A percentile compares a stretch with the other conserved stretches of the same genome.
Evolutionary conservation across 2,888 invertebrate species (phyloP).

Genomic region (Formica aserva): DNA sequence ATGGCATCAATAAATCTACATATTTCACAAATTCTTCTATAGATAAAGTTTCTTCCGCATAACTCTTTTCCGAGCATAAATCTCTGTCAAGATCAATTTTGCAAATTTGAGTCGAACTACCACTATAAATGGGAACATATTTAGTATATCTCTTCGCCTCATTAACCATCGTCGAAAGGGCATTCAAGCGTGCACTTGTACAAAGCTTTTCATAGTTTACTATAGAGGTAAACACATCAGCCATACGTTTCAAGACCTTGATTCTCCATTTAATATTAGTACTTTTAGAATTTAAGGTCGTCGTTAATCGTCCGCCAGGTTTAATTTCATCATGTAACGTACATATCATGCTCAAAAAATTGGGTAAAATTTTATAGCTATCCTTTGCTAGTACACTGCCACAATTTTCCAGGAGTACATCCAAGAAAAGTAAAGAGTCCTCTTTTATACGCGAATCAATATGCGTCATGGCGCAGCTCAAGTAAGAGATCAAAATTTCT

Average conservation of each 20-base stretch:
- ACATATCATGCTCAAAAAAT: constrained; percentile 95
- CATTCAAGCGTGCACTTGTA: constrained; percentile 41
- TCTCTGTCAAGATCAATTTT: constrained; percentile 72
- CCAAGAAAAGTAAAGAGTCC: constrained; percentile 93
- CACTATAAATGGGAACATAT: constrained; percentile 73
- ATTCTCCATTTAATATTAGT: constrained; percentile 93
- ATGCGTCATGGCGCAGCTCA: constrained; percentile 96
- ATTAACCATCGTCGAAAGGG: neutral
- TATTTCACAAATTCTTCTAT: constrained; percentile 88
- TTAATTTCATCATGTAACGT: constrained; percentile 89
- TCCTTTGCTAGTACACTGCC: constrained; percentile 90
- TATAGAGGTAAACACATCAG: constrained; percentile 87
- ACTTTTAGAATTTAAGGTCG: constrained; percentile 90
- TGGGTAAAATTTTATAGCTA: constrained; percentile 91
- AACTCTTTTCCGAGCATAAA: constrained; percentile 55
- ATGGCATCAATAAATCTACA: constrained; percentile 90
- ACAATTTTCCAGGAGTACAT: constrained; percentile 90
- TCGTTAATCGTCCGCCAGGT: constrained; percentile 89
- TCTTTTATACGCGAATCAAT: constrained; percentile 93
- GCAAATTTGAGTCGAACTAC: constrained; percentile 65
- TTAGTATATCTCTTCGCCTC: constrained; percentile 61
- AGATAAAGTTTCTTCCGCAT: constrained; percentile 81
- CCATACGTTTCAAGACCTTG: constrained; percentile 91
- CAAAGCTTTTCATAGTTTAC: constrained; percentile 74
- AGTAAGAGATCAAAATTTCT: constrained; percentile 91